These are phyloP conservation scores for Microctenopoma lineatum DNA, from an alignment of 2,797 vertebrate species.

Conservation along the genomic window DNA sequence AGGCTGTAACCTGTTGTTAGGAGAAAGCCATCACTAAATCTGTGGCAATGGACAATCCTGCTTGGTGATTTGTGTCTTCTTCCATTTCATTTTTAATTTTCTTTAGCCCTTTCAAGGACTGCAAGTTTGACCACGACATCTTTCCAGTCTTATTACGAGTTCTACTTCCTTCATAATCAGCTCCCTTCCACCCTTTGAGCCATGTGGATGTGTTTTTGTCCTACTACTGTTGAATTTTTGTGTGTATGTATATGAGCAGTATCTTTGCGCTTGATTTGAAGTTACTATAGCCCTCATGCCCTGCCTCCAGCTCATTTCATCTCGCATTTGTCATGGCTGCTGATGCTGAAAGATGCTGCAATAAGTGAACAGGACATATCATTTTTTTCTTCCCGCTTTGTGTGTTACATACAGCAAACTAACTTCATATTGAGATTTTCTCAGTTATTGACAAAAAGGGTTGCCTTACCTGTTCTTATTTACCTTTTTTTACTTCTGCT, in stretches of 20 bases:
- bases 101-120: conserved; percentile 1
- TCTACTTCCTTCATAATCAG: too few species aligned
- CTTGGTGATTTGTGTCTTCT: conserved; percentile 28
- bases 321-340: conserved; percentile 56
- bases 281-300: conserved; percentile 35
- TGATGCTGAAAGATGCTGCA: conserved; percentile 53
- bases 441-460: conserved; percentile 12
- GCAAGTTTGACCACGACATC: neutral
- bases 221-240: conserved; percentile 23
- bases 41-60: conserved; percentile 27
- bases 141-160: neutral
- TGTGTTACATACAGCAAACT: conserved; percentile 10
- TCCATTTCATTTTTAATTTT: conserved; percentile 13
- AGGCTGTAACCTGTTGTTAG: conserved; percentile 66
- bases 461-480: neutral
- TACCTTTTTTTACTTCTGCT: neutral
- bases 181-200: conserved; percentile 4
- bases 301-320: conserved; percentile 59
- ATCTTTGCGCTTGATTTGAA: conserved; percentile 47
- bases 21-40: conserved; percentile 56
- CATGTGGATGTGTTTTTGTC: conserved; percentile 27
- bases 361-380: conserved; percentile 37
- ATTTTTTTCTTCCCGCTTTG: conserved; percentile 1
- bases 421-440: neutral
- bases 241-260: conserved; percentile 33